Evolutionary conservation across 2,888 invertebrate genomes (phyloP).

Genomic region (Incurvaria masculella): DNA sequence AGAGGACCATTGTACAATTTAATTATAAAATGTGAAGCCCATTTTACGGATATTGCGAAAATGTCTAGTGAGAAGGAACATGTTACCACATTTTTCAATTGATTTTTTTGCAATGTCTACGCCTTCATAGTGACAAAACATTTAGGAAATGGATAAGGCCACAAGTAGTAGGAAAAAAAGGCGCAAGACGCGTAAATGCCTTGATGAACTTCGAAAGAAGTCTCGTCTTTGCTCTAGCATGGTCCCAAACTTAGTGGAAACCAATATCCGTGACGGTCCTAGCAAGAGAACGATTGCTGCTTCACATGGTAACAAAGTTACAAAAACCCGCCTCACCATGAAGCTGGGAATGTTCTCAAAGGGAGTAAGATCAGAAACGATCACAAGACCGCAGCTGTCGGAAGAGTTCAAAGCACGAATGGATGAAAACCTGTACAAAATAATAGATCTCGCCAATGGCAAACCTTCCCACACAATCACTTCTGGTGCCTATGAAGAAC

Average conservation of each 20-base stretch:
- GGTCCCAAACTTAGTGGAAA: too few relatives aligned
- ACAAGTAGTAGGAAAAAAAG: conserved; percentile 29
- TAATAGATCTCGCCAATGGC: conserved; percentile 16
- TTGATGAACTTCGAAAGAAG: conserved; percentile 37
- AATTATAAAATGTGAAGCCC: too few relatives aligned
- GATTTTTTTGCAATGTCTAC: too few relatives aligned
- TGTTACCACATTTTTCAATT: too few relatives aligned
- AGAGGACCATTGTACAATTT: too few relatives aligned
- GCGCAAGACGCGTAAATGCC: conserved; percentile 34
- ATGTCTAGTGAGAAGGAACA: too few relatives aligned
- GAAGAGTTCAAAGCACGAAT: conserved; percentile 22
- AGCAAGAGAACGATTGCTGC: not conserved
- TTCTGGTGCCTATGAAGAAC: not conserved
- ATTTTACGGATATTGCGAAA: too few relatives aligned
- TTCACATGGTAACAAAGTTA: conserved; percentile 24
- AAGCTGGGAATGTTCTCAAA: conserved; percentile 29
- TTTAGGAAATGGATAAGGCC: conserved; percentile 15
- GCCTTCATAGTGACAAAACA: too few relatives aligned
- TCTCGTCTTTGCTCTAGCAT: conserved; percentile 19
- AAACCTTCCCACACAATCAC: conserved; percentile 2
- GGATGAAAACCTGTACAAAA: conserved; percentile 13
- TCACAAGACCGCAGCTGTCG: conserved; percentile 27
- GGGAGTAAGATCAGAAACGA: conserved; percentile 36
- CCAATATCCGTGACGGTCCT: not conserved
- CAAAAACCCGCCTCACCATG: conserved; percentile 33